Evolutionary conservation across 2,888 invertebrate genomes (phyloP).

Genomic region (Hoplodrina blanda): DNA sequence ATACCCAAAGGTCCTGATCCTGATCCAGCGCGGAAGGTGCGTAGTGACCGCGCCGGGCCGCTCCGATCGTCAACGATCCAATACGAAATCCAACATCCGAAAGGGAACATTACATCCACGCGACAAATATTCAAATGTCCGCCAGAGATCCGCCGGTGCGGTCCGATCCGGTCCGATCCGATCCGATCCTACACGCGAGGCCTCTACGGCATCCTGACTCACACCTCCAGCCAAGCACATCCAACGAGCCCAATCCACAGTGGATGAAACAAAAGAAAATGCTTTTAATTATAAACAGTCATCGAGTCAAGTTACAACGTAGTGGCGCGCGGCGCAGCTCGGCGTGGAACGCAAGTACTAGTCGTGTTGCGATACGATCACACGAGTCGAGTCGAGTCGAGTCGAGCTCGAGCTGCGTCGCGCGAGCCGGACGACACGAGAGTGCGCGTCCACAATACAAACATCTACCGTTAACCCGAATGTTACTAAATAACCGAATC

Average conservation of each 20-base stretch:
- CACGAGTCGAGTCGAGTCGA: neutral
- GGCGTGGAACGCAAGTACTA: neutral
- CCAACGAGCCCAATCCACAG: constrained; percentile 89
- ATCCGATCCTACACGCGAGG: constrained; percentile 73
- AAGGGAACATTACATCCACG: constrained; percentile 69
- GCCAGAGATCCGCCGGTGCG: constrained; percentile 75
- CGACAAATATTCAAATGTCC: constrained; percentile 65
- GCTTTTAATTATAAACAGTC: constrained; percentile 82
- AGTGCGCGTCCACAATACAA: constrained; percentile 9
- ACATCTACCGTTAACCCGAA: constrained; percentile 34
- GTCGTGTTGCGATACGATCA: neutral
- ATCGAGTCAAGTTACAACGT: constrained; percentile 49
- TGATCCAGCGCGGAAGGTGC: constrained; percentile 60
- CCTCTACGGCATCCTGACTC: constrained; percentile 77
- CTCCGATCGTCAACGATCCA: constrained; percentile 63
- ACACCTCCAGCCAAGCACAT: constrained; percentile 85
- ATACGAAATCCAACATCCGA: constrained; percentile 69
- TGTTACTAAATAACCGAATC: constrained; percentile 34
- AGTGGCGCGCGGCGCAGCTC: constrained; percentile 22
- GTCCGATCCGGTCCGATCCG: constrained; percentile 75
- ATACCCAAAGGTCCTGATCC: constrained; percentile 87
- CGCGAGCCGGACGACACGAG: constrained; percentile 11
- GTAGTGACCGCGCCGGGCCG: constrained; percentile 52
- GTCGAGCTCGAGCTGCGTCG: constrained; percentile 19
- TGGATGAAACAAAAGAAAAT: constrained; percentile 91